Base-by-base conservation (phyloP, 1,140 invertebrate species). In the Hydropsyche tenuis region DNA sequence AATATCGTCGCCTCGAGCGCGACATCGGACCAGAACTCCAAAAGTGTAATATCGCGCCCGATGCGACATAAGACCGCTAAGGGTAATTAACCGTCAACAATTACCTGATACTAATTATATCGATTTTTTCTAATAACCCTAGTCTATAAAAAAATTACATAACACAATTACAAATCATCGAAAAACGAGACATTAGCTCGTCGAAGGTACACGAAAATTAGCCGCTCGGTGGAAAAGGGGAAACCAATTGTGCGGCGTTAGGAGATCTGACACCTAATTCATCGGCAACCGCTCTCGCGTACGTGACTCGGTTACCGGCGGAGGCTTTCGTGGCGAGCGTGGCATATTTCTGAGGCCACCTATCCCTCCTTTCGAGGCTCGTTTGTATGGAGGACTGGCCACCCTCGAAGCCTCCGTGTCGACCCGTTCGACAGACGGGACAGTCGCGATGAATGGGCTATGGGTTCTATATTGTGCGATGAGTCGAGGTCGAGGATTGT, bases 191-290 rank as follows among this genome's bases (percentile, higher is more conserved):
- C 23, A 42, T 70, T 56, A 60, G 20, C 56, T 25, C 23, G 27
- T 22, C 48, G 25, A 56, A 70, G 12, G 68, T 65, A 73, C 62
- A 73, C 42, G 56, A 66, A 73, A n/a, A 73, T 73, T 73, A 73
- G 71, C 16, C 60, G 70, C 27, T 5, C 23, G 12, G 20, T 63
- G 43, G 42, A 51, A 73, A 73, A 66, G 62, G 63, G 63, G 60
- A 65, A 73, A 73, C 62, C 71, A 66, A 73, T 73, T 73, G 62
- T 72, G 69, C 53, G 48, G 56, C 45, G 69, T 72, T 72, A 72
- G 71, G 63, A 73, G 62, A 53, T 73, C 71, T 65, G 71, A 73
- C 71, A 65, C 63, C 71, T 73, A 73, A 73, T 73, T 73, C 71
- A 73, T 73, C 63, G 71, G 63, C 45, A 66, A 73, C 71, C 71